Conservation (phyloP, 2,888 invertebrate genomes). For the Atrina japonica region DNA sequence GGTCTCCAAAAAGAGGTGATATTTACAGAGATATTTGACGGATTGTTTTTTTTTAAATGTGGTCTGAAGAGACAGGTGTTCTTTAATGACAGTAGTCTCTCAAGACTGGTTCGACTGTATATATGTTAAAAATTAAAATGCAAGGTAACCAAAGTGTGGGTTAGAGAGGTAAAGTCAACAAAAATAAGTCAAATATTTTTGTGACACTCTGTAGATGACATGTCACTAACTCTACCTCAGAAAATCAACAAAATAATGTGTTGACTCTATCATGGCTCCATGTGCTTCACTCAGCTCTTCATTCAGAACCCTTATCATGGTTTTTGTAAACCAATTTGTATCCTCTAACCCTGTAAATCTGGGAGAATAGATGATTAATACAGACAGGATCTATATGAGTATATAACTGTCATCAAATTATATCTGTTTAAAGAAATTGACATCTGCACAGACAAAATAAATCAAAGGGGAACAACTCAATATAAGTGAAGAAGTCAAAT, state of each 20-base stretch:
- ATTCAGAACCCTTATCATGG: conserved; percentile 86
- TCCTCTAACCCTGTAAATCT: conserved; percentile 79
- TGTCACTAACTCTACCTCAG: conserved; percentile 83
- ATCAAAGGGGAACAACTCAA: too few relatives aligned
- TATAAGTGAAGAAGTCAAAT: too few relatives aligned
- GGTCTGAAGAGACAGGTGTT: too few relatives aligned
- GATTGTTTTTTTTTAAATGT: too few relatives aligned
- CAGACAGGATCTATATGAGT: background rate
- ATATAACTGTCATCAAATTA: too few relatives aligned
- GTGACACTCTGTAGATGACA: background rate
- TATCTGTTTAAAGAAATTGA: too few relatives aligned
- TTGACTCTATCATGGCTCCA: conserved; percentile 86
- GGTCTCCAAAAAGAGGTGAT: too few relatives aligned
- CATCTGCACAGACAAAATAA: too few relatives aligned
- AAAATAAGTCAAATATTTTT: conserved; percentile 9
- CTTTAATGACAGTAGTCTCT: too few relatives aligned
- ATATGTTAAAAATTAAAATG: too few relatives aligned
- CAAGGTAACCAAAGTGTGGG: background rate
- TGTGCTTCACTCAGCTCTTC: conserved; percentile 82
- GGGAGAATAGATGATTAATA: conserved; percentile 6
- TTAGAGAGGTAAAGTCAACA: background rate
- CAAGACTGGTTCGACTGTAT: too few relatives aligned
- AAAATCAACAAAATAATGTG: conserved; percentile 95
- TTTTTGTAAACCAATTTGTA: conserved; percentile 78
- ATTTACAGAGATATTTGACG: too few relatives aligned